Evolutionary conservation across 2,888 invertebrate species (phyloP), one percentile per base, ranked within the genome.

Genomic region (Germaria angustata): DNA sequence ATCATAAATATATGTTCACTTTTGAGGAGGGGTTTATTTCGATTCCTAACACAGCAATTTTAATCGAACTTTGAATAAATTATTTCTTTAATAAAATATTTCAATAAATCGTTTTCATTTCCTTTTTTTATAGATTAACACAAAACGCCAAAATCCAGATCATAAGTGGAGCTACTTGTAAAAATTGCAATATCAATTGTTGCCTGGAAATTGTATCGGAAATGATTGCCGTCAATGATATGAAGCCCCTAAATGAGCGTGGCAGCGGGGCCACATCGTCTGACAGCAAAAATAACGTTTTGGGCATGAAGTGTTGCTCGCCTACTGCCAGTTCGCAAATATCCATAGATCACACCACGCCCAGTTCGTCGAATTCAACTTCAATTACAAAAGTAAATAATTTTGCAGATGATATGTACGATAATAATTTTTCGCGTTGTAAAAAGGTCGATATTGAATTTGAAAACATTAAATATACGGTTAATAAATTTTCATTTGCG

Each of bases 401-500:
- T 59, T 15, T 85, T 41, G 6, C 66, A 59, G 34, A 84, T 11
- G 84, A 84, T 59, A 85, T 84, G 24, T 85, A 85, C 34, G 87
- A 88, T 41, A 82, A 73, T 11, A 77, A 85, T 71, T 88, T 89
- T 66, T 86, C 89, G 22, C 87, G 86, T 2, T 92, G 95, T 84
- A 93, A 93, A 51, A 93, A 94, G 11, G 92, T 96, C 75, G 93
- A 95, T 85, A 90, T 96, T 72, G 92, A 94, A 84, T 96, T 96
- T 88, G 92, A 92, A 75, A 92, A 95, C 87, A 92, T 96, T 36
- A 92, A 93, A 1, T 96, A 94, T 87, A 90, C 92, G 5, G 92
- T 95, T 36, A 93, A 92, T 84, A 92, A 92, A 55, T 93, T 94
- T 90, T 92, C 91, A 32, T 85, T 94, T 51, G 91, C 91, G 44